These are phyloP conservation scores for Rosalia funebris DNA, from an alignment of 2,888 invertebrate genomes.

Conservation along the genomic window DNA sequence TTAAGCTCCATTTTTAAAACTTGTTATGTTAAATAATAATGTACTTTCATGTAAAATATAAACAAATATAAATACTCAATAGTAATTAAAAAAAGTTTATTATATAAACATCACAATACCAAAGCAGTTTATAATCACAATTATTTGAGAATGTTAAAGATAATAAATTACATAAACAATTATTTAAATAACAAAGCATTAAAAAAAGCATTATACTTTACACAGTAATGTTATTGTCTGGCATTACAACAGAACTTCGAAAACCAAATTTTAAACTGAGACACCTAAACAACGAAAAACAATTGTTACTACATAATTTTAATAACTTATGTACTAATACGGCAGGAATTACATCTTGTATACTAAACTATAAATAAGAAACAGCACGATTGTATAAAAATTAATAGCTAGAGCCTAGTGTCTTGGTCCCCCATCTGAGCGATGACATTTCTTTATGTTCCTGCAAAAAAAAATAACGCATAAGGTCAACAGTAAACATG, in stretches of 20 bases:
- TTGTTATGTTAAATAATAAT: too few species aligned
- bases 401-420: conserved; percentile 39
- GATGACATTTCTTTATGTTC: conserved; percentile 58
- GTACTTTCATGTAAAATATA: too few species aligned
- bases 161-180: conserved; percentile 52
- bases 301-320: conserved; percentile 35
- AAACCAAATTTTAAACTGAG: conserved; percentile 33
- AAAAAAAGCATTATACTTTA: conserved; percentile 40
- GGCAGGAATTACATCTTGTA: conserved; percentile 43
- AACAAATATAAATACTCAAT: neutral
- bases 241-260: conserved; percentile 24
- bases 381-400: conserved; percentile 30
- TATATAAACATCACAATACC: conserved; percentile 60
- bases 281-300: conserved; percentile 41
- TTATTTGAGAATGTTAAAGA: conserved; percentile 56
- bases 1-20: too few species aligned
- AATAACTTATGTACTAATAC: conserved; percentile 54
- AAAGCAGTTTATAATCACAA: conserved; percentile 61
- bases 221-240: conserved; percentile 31
- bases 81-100: conserved; percentile 40
- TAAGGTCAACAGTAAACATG: too few species aligned
- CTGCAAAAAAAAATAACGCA: conserved; percentile 52
- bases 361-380: conserved; percentile 38
- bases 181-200: conserved; percentile 35
- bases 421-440: conserved; percentile 49